Conservation (phyloP, 2,113 vertebrate genomes). For the Peromyscus californicus region DNA sequence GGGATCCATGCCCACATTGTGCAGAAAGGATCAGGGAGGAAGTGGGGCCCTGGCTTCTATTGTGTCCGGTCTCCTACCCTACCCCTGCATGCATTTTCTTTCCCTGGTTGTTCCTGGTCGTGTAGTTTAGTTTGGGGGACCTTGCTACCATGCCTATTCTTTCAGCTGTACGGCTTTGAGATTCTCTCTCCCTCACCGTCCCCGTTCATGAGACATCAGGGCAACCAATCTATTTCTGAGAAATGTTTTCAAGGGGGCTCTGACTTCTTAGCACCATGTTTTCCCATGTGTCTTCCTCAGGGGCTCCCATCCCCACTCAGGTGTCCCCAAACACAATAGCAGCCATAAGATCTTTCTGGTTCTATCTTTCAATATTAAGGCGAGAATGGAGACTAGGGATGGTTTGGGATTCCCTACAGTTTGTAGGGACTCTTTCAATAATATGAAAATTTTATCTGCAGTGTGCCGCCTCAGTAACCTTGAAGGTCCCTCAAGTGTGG, state of each 20-base stretch:
- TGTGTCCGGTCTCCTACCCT: neutral
- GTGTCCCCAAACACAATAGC: neutral
- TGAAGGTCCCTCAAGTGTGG: neutral
- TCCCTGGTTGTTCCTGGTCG: neutral
- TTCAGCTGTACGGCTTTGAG: neutral
- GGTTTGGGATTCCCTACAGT: neutral
- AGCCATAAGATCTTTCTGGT: neutral
- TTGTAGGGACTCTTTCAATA: neutral
- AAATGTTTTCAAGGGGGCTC: neutral
- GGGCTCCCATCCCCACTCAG: fast-evolving
- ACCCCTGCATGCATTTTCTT: neutral
- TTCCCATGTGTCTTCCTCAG: neutral
- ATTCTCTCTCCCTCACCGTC: neutral
- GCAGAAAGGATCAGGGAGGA: neutral
- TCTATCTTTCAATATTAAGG: neutral
- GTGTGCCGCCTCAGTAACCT: neutral
- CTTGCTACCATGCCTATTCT: neutral
- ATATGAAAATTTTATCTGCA: neutral
- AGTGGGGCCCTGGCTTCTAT: neutral
- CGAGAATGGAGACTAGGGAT: neutral
- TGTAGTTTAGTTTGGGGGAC: neutral
- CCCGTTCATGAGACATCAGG: neutral
- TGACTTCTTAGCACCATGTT: neutral
- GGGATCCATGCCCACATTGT: too few relatives aligned
- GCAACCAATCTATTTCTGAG: neutral